Evolutionary conservation across 1,140 invertebrate species (phyloP).

Genomic region (Hesperophylax magnus): DNA sequence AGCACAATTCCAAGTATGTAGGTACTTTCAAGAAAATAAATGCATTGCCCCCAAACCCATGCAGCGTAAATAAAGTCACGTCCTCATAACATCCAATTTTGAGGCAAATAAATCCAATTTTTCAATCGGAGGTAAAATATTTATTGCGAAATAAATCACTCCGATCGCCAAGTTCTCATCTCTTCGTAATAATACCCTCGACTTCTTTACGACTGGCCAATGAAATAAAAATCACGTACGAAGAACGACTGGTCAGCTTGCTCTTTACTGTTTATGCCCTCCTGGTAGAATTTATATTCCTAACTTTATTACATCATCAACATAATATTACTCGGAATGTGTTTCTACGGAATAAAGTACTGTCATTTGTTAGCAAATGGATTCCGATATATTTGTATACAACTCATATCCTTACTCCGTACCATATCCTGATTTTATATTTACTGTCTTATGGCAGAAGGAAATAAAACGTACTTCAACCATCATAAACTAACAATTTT

Average conservation of each 20-base stretch:
- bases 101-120: constrained; percentile 36
- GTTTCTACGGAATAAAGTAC: constrained; percentile 51
- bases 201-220: constrained; percentile 47
- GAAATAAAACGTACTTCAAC: too few relatives aligned
- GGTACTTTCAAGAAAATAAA: too few relatives aligned
- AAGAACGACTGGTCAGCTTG: constrained; percentile 39
- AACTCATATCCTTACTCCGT: constrained; percentile 33
- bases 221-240: constrained; percentile 52
- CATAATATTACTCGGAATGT: constrained; percentile 53
- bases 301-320: constrained; percentile 57
- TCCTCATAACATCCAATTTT: constrained; percentile 30
- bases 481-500: too few relatives aligned
- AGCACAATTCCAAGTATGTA: too few relatives aligned
- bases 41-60: neutral
- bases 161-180: constrained; percentile 3
- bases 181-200: constrained; percentile 29
- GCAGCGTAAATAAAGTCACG: constrained; percentile 32
- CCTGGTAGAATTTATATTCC: constrained; percentile 49
- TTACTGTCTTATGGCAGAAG: too few relatives aligned
- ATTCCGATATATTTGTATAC: constrained; percentile 47
- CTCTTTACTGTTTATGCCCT: constrained; percentile 4
- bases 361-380: constrained; percentile 55
- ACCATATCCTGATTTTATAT: too few relatives aligned
- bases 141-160: constrained; percentile 40
- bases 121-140: constrained; percentile 40